A percentile compares a stretch with the other conserved stretches of the same genome.
phyloP scores from a whole-genome alignment of 2,888 invertebrate genomes.

The Drosophila leonis region DNA sequence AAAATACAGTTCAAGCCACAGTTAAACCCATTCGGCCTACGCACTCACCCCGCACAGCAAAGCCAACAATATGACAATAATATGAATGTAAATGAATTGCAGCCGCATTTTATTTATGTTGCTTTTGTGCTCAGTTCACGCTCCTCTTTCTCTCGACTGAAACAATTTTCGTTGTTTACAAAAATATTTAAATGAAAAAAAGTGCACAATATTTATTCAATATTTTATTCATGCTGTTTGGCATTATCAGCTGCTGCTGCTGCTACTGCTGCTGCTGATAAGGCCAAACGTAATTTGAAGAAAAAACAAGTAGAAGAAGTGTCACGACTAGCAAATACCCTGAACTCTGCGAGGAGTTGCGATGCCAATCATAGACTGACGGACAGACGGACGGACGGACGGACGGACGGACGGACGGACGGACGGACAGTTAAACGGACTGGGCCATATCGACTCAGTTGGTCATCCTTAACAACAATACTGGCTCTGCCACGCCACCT shows the following conservation, averaged over 20 bases:
- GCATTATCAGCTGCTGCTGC: conserved; percentile 41
- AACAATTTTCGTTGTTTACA: conserved; percentile 38
- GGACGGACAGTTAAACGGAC: neutral
- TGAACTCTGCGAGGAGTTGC: neutral
- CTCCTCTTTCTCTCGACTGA: conserved; percentile 29
- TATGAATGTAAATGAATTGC: conserved; percentile 36
- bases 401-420: neutral
- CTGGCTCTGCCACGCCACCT: neutral
- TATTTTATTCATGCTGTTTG: conserved; percentile 39
- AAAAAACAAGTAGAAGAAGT: conserved; percentile 8
- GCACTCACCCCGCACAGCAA: conserved; percentile 38
- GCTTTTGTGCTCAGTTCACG: conserved; percentile 6
- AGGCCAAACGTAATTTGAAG: conserved; percentile 23
- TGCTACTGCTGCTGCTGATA: conserved; percentile 35
- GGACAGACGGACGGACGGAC: too few relatives aligned
- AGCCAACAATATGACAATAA: conserved; percentile 43
- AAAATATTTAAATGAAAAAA: conserved; percentile 12
- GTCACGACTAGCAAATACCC: neutral
- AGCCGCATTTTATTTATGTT: conserved; percentile 40
- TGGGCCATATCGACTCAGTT: neutral
- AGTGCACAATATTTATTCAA: conserved; percentile 30
- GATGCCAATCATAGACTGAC: too few relatives aligned
- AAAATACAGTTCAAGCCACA: conserved; percentile 12
- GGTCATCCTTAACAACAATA: neutral
- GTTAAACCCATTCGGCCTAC: too few relatives aligned